Base-by-base conservation (phyloP, 2,888 invertebrate genomes). In the Rapana venosa region DNA sequence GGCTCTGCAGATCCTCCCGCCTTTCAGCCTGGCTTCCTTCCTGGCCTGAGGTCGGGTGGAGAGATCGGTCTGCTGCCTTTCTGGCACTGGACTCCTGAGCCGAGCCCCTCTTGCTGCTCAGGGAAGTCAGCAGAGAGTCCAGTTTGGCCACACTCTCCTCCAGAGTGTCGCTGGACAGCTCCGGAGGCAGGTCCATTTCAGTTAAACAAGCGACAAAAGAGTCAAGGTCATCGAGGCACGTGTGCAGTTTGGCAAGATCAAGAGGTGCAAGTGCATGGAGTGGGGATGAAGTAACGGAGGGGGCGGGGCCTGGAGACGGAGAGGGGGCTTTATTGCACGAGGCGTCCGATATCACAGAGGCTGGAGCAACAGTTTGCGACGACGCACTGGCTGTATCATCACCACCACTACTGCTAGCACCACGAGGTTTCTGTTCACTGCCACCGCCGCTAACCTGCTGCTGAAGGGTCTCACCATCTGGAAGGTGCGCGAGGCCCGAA, bases 121-220 rank as follows among this genome's bases (percentile, higher is more conserved):
- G 17, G 1, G 81, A 30, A 11, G 8, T 74, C 87, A 89, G 85
- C 36, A 85, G 35, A 58, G 88, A 88, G 83, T 94, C 91, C 79
- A 94, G 85, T 1, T 93, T 91, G 17, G 92, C 92, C 88, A 94
- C 89, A 36, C 91, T 93, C n/a, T 94, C 93, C 81, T 94, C 93
- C 66, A 93, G 87, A 17, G 93, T 92, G 15, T 88, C 88, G 20
- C 90, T 90, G 74, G 91, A 90, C 86, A 90, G 87, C 70, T 95
- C 95, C 26, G 91, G 91, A 20, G 93, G 93, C 47, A 93, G 93
- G 8, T 93, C 93, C 87, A 94, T 92, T 30, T 94, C 93, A 74
- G 93, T 93, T 58, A 95, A 90, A 90, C 93, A 94, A 11, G 92
- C 91, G 56, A 95, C 90, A 91, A 95, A 95, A n/a, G 94, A 92